Evolutionary conservation across 2,888 invertebrate genomes (phyloP).

Genomic region (Eupelmus urozonus): DNA sequence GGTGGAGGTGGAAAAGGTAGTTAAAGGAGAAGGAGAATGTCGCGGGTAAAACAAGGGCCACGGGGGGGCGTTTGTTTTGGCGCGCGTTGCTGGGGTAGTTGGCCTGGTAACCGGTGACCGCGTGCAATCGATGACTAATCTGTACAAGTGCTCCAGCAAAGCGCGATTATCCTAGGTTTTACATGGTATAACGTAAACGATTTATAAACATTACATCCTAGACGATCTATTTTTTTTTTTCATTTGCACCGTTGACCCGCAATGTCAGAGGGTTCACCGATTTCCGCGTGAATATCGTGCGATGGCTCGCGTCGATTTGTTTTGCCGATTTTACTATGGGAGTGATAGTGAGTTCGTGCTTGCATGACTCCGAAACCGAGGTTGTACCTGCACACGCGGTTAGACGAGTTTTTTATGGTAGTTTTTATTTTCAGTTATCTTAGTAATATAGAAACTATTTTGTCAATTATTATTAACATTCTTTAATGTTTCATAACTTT

Average conservation of each 20-base stretch:
- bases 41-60: neutral
- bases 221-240: neutral
- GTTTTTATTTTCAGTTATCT: constrained; percentile 26
- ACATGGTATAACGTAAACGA: neutral
- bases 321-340: constrained; percentile 73
- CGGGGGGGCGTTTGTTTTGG: constrained; percentile 68
- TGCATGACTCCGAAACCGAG: constrained; percentile 74
- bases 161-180: neutral
- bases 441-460: no score
- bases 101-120: constrained; percentile 73
- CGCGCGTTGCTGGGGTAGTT: constrained; percentile 75
- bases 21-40: constrained; percentile 17
- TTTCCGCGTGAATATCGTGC: constrained; percentile 55
- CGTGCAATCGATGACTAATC: constrained; percentile 71
- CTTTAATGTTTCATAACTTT: constrained; percentile 53
- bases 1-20: neutral
- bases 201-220: neutral
- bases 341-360: constrained; percentile 75
- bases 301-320: constrained; percentile 67
- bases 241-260: neutral
- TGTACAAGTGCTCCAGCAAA: constrained; percentile 55
- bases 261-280: constrained; percentile 41
- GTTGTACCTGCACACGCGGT: constrained; percentile 73
- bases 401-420: constrained; percentile 75
- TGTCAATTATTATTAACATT: constrained; percentile 5